Evolutionary conservation across 2,888 invertebrate species (phyloP).

Genomic region (Rhyacophila evoluta): DNA sequence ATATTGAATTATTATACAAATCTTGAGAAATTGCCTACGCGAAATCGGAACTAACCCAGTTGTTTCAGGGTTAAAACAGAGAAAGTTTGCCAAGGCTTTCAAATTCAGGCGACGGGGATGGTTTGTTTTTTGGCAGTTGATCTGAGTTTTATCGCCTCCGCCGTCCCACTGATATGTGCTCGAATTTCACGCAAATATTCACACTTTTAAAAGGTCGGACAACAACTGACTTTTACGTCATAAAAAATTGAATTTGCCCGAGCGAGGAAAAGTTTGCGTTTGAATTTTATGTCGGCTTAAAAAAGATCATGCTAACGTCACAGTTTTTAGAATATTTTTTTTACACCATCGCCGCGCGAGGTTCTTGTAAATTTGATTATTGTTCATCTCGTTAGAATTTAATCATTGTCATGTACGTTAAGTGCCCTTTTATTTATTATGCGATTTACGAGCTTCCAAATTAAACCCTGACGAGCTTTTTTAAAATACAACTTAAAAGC

Average conservation of each 20-base stretch:
- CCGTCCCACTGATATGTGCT: not conserved
- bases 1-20: too few relatives aligned
- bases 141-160: not conserved
- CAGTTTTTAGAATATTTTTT: not conserved
- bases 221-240: not conserved
- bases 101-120: not conserved
- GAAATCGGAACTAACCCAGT: not conserved
- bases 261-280: not conserved
- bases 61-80: not conserved
- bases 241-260: not conserved
- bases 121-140: not conserved
- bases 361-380: not conserved
- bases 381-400: not conserved
- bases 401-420: not conserved
- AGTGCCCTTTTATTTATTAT: not conserved
- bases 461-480: not conserved
- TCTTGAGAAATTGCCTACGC: too few relatives aligned
- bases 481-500: not conserved
- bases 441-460: not conserved
- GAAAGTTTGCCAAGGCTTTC: not conserved
- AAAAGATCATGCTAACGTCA: not conserved
- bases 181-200: constrained; percentile 12
- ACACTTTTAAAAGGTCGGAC: constrained; percentile 17
- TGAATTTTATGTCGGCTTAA: not conserved
- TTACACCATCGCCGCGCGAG: not conserved